Percentiles rank a stretch among this genome's conserved stretches.
Evolutionary conservation across 2,113 vertebrate species (phyloP).

Genomic region (Pteruthius melanotis): DNA sequence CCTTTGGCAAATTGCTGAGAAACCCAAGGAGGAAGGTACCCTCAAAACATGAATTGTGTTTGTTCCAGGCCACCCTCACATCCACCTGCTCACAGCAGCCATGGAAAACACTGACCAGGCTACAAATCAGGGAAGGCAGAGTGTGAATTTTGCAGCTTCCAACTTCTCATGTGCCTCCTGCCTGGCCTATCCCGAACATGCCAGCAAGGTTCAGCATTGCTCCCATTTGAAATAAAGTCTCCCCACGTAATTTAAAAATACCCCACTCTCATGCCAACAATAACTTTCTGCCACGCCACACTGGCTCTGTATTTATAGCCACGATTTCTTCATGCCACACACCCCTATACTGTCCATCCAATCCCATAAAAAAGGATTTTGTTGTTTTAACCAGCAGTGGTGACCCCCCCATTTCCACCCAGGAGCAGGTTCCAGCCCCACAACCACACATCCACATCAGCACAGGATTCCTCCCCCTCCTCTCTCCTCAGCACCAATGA

Average conservation of each 20-base stretch:
- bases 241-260: background rate
- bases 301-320: background rate
- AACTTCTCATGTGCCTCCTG: background rate
- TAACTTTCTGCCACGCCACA: background rate
- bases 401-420: background rate
- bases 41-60: fast-evolving
- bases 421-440: background rate
- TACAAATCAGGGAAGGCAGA: background rate
- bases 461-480: background rate
- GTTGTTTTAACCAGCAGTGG: background rate
- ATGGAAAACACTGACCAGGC: background rate
- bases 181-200: fast-evolving
- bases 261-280: background rate
- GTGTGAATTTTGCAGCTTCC: background rate
- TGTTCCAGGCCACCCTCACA: background rate
- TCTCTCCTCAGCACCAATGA: background rate
- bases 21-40: background rate
- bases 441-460: background rate
- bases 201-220: background rate
- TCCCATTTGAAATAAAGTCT: background rate
- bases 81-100: background rate
- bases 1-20: background rate
- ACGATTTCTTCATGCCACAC: background rate
- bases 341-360: fast-evolving
- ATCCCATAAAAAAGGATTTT: background rate